A percentile compares a stretch with the other conserved stretches of the same genome.
Conservation (phyloP, 2,797 vertebrate species). For the Pampus argenteus region DNA sequence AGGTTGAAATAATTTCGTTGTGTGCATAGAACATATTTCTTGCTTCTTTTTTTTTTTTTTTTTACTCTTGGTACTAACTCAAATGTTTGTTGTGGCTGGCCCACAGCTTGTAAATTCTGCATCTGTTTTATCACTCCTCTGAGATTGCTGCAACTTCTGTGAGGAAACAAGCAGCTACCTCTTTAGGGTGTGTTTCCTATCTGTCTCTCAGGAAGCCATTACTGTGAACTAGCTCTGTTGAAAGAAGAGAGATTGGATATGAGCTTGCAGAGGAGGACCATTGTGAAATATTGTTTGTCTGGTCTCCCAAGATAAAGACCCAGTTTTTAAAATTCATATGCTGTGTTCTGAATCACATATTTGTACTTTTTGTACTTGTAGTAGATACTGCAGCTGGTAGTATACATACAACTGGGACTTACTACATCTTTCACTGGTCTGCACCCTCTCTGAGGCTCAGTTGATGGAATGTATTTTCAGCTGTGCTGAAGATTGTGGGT, state of each 20-base stretch:
- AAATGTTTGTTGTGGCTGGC: conserved; percentile 48
- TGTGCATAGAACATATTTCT: conserved; percentile 48
- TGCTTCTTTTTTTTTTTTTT: conserved; percentile 34
- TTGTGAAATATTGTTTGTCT: conserved; percentile 50
- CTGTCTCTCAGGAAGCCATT: conserved; percentile 75
- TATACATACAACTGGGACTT: no score
- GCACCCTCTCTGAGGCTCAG: no score
- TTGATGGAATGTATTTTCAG: no score
- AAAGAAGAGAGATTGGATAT: conserved; percentile 43
- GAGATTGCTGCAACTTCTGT: conserved; percentile 71
- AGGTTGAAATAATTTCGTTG: conserved; percentile 19
- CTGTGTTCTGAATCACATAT: no score
- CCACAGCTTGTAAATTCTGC: conserved; percentile 72
- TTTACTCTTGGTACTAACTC: conserved; percentile 56
- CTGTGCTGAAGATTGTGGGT: no score
- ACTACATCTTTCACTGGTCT: no score
- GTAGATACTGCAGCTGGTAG: no score
- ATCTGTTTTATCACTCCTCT: conserved; percentile 69
- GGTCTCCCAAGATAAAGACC: conserved; percentile 62
- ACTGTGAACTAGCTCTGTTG: conserved; percentile 66
- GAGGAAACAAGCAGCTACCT: conserved; percentile 60
- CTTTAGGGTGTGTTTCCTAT: conserved; percentile 62
- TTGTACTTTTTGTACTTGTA: no score
- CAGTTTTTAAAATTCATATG: conserved; percentile 48
- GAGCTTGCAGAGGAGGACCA: conserved; percentile 25